phyloP scores from a whole-genome alignment of 2,113 vertebrate genomes.

The Microcebus ravelobensis region DNA sequence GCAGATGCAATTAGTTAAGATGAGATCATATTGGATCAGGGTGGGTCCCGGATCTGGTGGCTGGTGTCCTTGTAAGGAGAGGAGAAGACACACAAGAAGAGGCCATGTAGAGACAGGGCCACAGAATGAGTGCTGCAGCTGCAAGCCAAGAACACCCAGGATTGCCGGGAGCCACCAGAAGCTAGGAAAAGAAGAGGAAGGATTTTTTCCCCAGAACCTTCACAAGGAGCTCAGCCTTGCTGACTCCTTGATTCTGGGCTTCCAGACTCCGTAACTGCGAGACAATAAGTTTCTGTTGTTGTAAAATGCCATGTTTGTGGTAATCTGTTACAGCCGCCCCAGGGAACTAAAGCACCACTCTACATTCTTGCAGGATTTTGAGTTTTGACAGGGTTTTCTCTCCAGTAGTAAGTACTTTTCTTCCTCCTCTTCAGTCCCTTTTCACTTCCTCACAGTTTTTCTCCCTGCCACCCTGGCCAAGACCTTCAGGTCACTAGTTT shows the following conservation, averaged over 20 bases:
- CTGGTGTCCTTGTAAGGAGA: neutral
- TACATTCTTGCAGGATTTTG: neutral
- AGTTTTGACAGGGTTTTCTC: neutral
- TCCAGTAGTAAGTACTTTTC: neutral
- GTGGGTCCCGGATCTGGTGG: neutral
- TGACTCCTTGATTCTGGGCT: neutral
- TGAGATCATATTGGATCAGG: neutral
- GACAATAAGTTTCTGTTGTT: neutral
- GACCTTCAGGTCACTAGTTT: neutral
- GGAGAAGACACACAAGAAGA: neutral
- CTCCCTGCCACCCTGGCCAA: neutral
- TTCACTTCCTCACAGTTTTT: neutral
- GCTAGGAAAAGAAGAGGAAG: neutral
- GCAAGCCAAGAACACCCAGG: neutral
- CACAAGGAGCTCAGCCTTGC: neutral
- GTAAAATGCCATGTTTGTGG: neutral
- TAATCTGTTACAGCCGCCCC: neutral
- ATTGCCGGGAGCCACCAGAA: neutral
- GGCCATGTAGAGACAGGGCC: neutral
- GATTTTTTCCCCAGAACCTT: neutral
- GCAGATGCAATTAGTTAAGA: neutral
- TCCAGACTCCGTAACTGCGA: neutral
- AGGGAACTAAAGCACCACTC: rapidly evolving
- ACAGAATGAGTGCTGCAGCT: neutral
- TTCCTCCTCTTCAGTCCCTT: neutral